Evolutionary conservation across 2,113 vertebrate species (phyloP).

Genomic region (Myrmecobius fasciatus): DNA sequence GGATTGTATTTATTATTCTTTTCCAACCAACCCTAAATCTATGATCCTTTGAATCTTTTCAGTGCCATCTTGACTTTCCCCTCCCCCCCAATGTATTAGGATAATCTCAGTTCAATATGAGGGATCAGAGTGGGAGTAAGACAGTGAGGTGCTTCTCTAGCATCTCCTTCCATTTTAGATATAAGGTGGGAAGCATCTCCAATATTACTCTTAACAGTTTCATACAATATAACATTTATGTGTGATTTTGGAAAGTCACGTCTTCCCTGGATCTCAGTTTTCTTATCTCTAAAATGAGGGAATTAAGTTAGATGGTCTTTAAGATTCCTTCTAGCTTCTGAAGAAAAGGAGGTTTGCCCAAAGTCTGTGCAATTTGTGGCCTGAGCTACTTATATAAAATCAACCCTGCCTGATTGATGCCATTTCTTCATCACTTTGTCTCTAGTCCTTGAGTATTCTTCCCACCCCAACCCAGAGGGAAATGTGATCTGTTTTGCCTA

Average conservation of each 20-base stretch:
- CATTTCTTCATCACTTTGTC: background rate
- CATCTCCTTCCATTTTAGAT: background rate
- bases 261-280: background rate
- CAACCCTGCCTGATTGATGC: background rate
- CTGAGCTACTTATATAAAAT: background rate
- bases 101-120: background rate
- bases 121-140: background rate
- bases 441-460: background rate
- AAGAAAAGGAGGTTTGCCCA: background rate
- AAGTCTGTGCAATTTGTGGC: background rate
- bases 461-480: background rate
- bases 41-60: background rate
- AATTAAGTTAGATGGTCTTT: background rate
- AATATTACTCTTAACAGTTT: background rate
- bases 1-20: background rate
- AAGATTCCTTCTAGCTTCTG: background rate
- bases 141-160: background rate
- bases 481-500: background rate
- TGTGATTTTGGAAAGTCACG: background rate
- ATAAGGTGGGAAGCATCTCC: background rate
- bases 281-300: background rate
- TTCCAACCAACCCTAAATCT: background rate
- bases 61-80: background rate
- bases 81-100: background rate
- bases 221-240: background rate